A percentile compares a stretch with the other conserved stretches of the same genome.
Conservation (phyloP, 2,797 vertebrate species). For the Atherinosoma microstoma region DNA sequence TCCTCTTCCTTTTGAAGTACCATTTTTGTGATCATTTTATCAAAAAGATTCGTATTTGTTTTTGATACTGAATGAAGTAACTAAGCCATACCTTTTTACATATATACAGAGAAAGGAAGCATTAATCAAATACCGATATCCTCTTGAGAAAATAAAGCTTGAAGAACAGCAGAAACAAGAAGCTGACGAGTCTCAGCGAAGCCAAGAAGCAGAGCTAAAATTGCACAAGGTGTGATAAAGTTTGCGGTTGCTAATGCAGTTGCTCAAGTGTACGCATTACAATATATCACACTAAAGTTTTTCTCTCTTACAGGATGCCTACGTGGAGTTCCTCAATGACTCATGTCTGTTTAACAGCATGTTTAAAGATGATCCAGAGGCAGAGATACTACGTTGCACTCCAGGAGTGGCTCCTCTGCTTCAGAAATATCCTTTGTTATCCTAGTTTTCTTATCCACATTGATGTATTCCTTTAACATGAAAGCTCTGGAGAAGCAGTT, state of each 20-base stretch:
- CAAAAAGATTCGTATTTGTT: not conserved
- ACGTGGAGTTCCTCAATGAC: constrained; percentile 89
- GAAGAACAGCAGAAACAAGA: constrained; percentile 74
- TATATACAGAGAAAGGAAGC: constrained; percentile 82
- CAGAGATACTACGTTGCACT: constrained; percentile 78
- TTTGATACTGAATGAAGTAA: not conserved
- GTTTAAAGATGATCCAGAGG: constrained; percentile 84
- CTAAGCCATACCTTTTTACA: constrained; percentile 10
- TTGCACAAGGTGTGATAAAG: constrained; percentile 80
- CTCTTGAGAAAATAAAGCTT: constrained; percentile 73
- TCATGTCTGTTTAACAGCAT: constrained; percentile 87
- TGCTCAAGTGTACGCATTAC: not conserved
- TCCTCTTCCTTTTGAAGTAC: not conserved
- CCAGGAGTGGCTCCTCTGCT: constrained; percentile 81
- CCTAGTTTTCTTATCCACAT: not conserved
- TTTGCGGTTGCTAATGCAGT: not conserved
- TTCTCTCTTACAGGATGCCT: constrained; percentile 84
- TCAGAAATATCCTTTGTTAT: constrained; percentile 89
- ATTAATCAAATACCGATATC: constrained; percentile 69
- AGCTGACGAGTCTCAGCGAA: constrained; percentile 62
- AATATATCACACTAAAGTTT: not conserved
- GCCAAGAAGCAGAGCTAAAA: constrained; percentile 76
- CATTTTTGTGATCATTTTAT: not conserved
- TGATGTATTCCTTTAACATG: not conserved
- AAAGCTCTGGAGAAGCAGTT: not conserved